Conservation (phyloP, 2,797 vertebrate species). For the Alfaro cultratus region DNA sequence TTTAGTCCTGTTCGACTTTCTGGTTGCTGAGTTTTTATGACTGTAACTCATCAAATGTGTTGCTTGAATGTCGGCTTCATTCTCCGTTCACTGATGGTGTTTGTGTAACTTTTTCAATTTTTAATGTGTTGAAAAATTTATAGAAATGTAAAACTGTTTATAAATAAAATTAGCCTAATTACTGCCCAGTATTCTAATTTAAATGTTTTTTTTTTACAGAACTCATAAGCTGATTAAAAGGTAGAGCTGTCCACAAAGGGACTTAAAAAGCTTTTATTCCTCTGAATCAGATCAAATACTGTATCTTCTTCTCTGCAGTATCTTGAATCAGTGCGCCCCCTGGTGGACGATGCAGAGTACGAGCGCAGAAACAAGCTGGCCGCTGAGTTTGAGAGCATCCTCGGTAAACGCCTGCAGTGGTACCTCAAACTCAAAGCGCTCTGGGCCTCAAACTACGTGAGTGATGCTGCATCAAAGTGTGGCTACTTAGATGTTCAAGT, state of each 20-base stretch:
- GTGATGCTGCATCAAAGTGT: constrained; percentile 51
- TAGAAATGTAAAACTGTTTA: background rate
- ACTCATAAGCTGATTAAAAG: background rate
- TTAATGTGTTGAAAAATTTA: background rate
- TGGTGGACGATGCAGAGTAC: constrained; percentile 81
- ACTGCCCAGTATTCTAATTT: background rate
- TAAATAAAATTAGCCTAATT: background rate
- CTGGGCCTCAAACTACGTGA: constrained; percentile 92
- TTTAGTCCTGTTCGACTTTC: background rate
- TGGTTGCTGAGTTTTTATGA: no score
- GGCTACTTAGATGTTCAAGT: constrained; percentile 11
- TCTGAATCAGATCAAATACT: background rate
- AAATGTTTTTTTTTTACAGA: constrained; percentile 17
- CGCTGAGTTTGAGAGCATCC: constrained; percentile 83
- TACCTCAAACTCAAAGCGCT: constrained; percentile 91
- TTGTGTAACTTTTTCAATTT: background rate
- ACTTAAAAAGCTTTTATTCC: background rate
- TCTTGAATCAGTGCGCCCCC: constrained; percentile 86
- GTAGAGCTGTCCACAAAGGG: background rate
- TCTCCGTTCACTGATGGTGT: background rate
- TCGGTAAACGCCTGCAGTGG: constrained; percentile 88
- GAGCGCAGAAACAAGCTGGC: constrained; percentile 80
- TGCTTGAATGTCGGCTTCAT: background rate
- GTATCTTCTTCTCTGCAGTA: constrained; percentile 73
- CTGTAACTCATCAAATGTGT: background rate